Evolutionary conservation across 2,888 invertebrate species (phyloP).

Genomic region (Chouioia cunea): DNA sequence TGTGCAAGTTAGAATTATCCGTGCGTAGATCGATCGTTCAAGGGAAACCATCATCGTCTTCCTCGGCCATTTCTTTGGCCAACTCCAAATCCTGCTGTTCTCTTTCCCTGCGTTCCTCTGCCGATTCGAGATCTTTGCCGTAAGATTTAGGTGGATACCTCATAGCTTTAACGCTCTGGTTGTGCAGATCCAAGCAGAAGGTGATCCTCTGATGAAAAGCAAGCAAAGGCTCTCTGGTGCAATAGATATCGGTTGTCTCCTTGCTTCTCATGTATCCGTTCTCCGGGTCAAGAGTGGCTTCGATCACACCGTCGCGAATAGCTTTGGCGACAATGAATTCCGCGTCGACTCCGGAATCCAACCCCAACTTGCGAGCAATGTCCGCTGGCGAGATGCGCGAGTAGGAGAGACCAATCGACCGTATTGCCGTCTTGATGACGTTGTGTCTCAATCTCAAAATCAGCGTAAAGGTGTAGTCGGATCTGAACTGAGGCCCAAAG

Average conservation of each 20-base stretch:
- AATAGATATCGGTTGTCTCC: constrained; percentile 96
- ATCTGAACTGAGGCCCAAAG: constrained; percentile 91
- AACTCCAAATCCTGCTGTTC: constrained; percentile 98
- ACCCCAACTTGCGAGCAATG: constrained; percentile 91
- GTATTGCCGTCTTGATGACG: constrained; percentile 98
- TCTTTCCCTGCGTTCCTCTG: constrained; percentile 94
- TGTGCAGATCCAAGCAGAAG: constrained; percentile 97
- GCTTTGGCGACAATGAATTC: constrained; percentile 99
- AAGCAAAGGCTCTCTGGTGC: constrained; percentile 94
- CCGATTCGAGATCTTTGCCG: constrained; percentile 97
- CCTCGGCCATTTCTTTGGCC: constrained; percentile 99
- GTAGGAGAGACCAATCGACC: constrained; percentile 96
- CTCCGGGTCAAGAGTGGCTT: constrained; percentile 95
- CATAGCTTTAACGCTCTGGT: constrained; percentile 99
- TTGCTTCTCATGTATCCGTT: constrained; percentile 97
- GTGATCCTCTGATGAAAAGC: constrained; percentile 97
- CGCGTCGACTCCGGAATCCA: constrained; percentile 97
- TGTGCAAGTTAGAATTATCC: constrained; percentile 16
- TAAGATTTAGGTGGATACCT: constrained; percentile 99
- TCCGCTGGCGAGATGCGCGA: constrained; percentile 95
- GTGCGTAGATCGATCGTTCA: constrained; percentile 58
- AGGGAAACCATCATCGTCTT: constrained; percentile 93
- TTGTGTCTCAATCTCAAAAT: constrained; percentile 97
- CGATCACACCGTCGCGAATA: constrained; percentile 98
- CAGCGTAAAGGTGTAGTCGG: constrained; percentile 95